These are phyloP conservation scores for Congeria kusceri DNA, from an alignment of 2,888 invertebrate genomes.

Conservation along the genomic window DNA sequence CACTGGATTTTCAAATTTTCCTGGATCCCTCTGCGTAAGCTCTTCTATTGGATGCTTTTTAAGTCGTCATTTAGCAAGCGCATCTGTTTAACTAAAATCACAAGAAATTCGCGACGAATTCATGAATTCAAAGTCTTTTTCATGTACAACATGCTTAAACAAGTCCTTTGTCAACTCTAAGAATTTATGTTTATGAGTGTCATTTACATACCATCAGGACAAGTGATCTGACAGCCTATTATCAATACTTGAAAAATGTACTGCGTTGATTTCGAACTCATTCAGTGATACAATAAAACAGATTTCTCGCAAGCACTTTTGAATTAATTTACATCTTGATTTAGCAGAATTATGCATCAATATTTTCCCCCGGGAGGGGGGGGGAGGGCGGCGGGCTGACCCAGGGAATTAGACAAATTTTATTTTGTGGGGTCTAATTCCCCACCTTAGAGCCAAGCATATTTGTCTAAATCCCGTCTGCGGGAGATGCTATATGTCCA, in stretches of 20 bases:
- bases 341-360: conserved; percentile 7
- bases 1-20: conserved; percentile 18
- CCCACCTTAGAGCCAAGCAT: no score
- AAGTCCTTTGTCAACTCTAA: background rate
- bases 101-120: no score
- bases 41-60: background rate
- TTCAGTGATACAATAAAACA: conserved; percentile 26
- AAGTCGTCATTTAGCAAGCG: background rate
- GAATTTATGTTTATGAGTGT: conserved; percentile 9
- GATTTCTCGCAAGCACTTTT: conserved; percentile 43
- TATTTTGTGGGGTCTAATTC: no score
- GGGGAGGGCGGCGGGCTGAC: no score
- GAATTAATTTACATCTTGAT: conserved; percentile 29
- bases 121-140: background rate
- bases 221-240: no score
- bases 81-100: no score
- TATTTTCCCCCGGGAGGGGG: no score
- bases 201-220: conserved; percentile 27
- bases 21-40: no score
- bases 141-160: background rate
- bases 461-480: no score
- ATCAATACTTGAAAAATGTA: conserved; percentile 12
- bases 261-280: conserved; percentile 30
- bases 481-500: no score
- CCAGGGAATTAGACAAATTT: no score